Percentiles rank a stretch among this genome's conserved stretches.
Conservation (phyloP, 2,113 vertebrate genomes). For the Odobenus rosmarus region DNA sequence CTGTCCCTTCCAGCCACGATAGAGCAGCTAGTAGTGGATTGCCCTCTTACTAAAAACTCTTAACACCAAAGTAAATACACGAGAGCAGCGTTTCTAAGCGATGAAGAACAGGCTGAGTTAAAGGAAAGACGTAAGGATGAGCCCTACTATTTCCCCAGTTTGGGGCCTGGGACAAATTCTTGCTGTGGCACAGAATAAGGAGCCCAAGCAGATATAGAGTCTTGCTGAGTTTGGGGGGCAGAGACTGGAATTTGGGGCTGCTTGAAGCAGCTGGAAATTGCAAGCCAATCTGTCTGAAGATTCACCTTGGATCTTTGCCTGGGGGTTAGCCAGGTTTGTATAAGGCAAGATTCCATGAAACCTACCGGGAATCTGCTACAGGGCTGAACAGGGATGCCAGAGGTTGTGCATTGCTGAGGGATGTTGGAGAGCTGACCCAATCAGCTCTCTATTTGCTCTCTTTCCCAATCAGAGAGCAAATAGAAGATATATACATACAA, state of each 20-base stretch:
- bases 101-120: not conserved
- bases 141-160: not conserved
- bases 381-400: not conserved
- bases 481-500: not conserved
- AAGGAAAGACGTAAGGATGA: not conserved
- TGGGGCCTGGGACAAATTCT: not conserved
- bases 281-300: not conserved
- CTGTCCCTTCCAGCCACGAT: not conserved
- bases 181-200: not conserved
- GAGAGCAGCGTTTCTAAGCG: not conserved
- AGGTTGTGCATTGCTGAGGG: not conserved
- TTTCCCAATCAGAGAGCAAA: not conserved
- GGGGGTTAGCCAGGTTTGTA: not conserved
- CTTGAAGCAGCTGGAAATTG: not conserved
- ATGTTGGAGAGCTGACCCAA: not conserved
- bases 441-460: too few relatives aligned
- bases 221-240: not conserved
- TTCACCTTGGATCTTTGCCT: not conserved
- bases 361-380: not conserved
- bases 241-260: not conserved
- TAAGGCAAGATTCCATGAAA: not conserved
- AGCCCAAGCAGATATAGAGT: not conserved
- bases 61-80: not conserved
- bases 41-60: not conserved
- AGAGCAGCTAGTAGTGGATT: not conserved